Base-by-base conservation (phyloP, 2,797 vertebrate genomes). In the Xiphorhynchus erythropygius region DNA sequence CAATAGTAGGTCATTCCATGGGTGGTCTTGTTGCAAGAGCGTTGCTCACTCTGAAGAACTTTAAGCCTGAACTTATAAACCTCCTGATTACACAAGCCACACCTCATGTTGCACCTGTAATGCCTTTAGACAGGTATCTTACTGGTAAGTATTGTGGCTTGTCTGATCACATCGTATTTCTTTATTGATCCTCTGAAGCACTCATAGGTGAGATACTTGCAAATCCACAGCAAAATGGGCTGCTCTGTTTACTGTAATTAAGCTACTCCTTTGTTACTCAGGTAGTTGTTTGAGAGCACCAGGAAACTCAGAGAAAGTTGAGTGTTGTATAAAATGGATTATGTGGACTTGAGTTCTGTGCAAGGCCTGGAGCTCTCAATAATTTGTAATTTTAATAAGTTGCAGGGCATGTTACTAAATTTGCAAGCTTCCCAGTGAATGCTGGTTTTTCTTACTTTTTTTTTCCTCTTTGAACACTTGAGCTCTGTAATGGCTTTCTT, bases 1-100 rank as follows among this genome's bases (percentile, higher is more conserved):
- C 98, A 25, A 98, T 99, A 41, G 98, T 99, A 13, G 99, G 99
- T 19, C 99, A 99, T 97, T 99, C 99, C 69, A 99, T 99, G 99
- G 99, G 99, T n/a, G 99, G 99, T 27, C 99, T 99, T 81, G 98
- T 99, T 95, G 99, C 99, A 68, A 98, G 99, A 94, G 99, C 99
- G 0, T 97, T 99, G 77, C 99, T 99, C 96, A 99, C 99, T 10
- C 88, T 99, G 91, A 99, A 99, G 76, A 98, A 98, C 82, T 99
- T 99, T 96, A 99, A 98, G 92, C 97, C 98, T 41, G 97, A 97
- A 13, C 98, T 99, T 84, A 98, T 99, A 96, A 99, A 98, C 96
- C 98, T 99, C 78, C 99, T 99, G 63, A 97, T 99, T 90, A 99
- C 99, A 17, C 99, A 99, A 98, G 99, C 99, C 57, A 99, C 99